These are phyloP conservation scores for Clarias batrachus DNA, from an alignment of 2,113 vertebrate species.

Conservation along the genomic window DNA sequence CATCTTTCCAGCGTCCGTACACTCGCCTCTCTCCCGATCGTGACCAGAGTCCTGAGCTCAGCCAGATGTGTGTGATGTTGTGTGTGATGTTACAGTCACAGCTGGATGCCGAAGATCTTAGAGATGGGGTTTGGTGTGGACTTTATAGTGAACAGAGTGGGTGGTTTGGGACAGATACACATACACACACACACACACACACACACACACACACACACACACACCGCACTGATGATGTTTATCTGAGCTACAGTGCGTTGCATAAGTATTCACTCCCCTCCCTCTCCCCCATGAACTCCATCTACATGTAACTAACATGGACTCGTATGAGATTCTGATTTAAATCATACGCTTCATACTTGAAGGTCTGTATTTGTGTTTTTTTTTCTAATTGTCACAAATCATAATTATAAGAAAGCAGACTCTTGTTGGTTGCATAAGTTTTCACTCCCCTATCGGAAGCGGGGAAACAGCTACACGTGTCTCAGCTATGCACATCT, in stretches of 20 bases:
- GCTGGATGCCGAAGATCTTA: conserved; percentile 17
- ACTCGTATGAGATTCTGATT: background rate
- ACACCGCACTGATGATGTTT: background rate
- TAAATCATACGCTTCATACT: background rate
- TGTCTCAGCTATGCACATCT: background rate
- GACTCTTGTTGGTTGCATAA: background rate
- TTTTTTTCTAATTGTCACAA: background rate
- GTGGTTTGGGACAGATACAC: conserved; percentile 7
- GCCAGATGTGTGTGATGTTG: background rate
- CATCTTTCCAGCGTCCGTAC: background rate
- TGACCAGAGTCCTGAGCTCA: background rate
- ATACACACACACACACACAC: background rate
- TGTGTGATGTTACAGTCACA: background rate
- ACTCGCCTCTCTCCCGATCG: background rate
- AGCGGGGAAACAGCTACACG: too few species aligned
- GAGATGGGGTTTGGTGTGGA: background rate
- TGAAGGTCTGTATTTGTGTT: background rate
- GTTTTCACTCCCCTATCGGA: background rate
- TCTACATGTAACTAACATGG: background rate
- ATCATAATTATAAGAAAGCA: background rate
- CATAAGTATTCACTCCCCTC: background rate
- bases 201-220: background rate
- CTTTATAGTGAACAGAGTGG: background rate
- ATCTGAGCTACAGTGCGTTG: background rate
- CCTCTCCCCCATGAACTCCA: too few species aligned